These are phyloP conservation scores for Troides helena DNA, from an alignment of 2,888 invertebrate genomes.

Conservation along the genomic window DNA sequence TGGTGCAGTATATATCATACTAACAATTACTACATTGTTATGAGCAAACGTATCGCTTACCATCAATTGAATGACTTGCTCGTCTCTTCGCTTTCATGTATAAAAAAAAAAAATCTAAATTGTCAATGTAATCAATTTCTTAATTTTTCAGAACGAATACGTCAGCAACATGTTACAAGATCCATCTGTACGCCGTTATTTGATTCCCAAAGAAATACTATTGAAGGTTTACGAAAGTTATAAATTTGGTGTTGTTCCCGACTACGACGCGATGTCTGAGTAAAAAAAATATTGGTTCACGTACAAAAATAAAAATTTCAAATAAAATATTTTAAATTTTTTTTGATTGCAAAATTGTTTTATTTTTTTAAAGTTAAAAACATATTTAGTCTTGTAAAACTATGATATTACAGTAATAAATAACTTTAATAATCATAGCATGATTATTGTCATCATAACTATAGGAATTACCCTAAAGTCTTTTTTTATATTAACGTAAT, in stretches of 20 bases:
- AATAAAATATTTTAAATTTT: background rate
- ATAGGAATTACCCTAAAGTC: background rate
- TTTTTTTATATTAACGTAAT: background rate
- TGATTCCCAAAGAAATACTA: slow-evolving; percentile 79
- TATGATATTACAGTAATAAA: background rate
- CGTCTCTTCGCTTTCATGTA: too few species aligned
- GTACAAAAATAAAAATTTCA: background rate
- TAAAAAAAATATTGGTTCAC: slow-evolving; percentile 30
- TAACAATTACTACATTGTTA: too few species aligned
- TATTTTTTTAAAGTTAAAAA: background rate
- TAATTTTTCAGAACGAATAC: slow-evolving; percentile 80
- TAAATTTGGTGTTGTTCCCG: slow-evolving; percentile 39
- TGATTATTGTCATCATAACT: slow-evolving; percentile 16
- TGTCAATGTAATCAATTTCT: background rate
- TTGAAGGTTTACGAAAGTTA: slow-evolving; percentile 72
- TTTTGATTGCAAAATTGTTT: background rate
- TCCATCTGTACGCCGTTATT: slow-evolving; percentile 81
- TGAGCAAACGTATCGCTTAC: too few species aligned
- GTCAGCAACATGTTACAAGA: slow-evolving; percentile 82
- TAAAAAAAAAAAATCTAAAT: too few species aligned
- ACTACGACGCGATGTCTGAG: slow-evolving; percentile 51
- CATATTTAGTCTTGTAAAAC: background rate
- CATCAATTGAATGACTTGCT: too few species aligned
- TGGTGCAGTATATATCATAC: too few species aligned
- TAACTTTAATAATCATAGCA: slow-evolving; percentile 9